Conservation (phyloP, 2,113 vertebrate genomes). For the Nerophis ophidion region DNA sequence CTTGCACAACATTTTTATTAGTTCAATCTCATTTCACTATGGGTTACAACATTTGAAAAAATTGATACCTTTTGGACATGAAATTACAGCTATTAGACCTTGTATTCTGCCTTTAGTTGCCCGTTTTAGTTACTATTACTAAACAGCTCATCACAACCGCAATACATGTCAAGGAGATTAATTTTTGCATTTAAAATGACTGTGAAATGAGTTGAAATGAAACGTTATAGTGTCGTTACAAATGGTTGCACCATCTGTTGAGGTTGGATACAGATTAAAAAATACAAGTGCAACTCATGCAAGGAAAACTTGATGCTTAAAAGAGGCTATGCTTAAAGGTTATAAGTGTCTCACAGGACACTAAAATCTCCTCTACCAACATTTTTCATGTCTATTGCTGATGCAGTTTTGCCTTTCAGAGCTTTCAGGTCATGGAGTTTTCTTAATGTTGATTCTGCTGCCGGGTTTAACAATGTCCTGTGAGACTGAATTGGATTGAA, state of each 20-base stretch:
- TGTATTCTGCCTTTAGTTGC: neutral
- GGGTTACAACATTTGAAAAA: neutral
- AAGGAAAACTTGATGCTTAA: conserved; percentile 6
- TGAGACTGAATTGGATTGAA: conserved; percentile 30
- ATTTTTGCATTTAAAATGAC: conserved; percentile 5
- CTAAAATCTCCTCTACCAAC: conserved; percentile 7
- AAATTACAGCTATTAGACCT: conserved; percentile 17
- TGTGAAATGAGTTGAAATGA: conserved; percentile 29
- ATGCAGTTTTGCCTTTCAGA: conserved; percentile 7
- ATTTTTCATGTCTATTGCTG: neutral
- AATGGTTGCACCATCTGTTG: conserved; percentile 30
- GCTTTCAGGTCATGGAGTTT: conserved; percentile 12
- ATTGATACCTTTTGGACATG: neutral
- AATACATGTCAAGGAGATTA: conserved; percentile 17
- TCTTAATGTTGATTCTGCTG: conserved; percentile 23
- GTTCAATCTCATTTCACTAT: conserved; percentile 2
- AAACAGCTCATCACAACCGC: conserved; percentile 14
- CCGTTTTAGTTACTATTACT: conserved; percentile 24
- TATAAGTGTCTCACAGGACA: neutral
- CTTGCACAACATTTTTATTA: neutral
- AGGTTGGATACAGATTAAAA: conserved; percentile 8
- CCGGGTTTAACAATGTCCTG: conserved; percentile 28
- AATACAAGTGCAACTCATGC: conserved; percentile 3
- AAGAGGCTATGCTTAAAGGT: conserved; percentile 8
- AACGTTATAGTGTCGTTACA: conserved; percentile 13